These are phyloP conservation scores for Pagetopsis macropterus DNA, from an alignment of 2,797 vertebrate species.

Conservation along the genomic window DNA sequence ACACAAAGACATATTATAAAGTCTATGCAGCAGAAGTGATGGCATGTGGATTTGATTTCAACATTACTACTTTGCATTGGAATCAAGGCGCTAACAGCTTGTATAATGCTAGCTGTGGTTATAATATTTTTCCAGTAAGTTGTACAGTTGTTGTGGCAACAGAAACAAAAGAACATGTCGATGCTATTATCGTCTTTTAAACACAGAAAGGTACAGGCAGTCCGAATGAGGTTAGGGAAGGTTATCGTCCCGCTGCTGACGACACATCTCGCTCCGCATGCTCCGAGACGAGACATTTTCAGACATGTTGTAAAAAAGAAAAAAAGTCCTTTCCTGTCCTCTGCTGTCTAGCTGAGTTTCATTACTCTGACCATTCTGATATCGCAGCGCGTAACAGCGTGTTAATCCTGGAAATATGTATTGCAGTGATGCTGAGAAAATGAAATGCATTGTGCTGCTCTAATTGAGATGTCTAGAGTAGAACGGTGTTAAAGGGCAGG, in stretches of 20 bases:
- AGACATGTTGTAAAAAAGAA: not conserved
- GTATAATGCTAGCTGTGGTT: not conserved
- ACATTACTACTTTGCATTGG: not conserved
- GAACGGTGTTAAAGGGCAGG: conserved; percentile 35
- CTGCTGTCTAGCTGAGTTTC: conserved; percentile 3
- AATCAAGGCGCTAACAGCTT: conserved; percentile 1
- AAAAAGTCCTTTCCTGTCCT: not conserved
- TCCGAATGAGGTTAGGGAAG: not conserved
- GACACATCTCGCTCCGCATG: not conserved
- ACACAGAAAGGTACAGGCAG: not conserved
- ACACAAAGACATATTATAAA: no score
- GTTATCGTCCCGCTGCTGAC: conserved; percentile 6
- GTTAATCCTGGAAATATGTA: conserved; percentile 9
- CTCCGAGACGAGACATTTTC: not conserved
- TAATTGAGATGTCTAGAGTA: conserved; percentile 46
- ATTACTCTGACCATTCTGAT: not conserved
- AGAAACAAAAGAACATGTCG: not conserved
- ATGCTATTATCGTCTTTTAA: not conserved
- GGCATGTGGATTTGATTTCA: not conserved
- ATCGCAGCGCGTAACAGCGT: not conserved
- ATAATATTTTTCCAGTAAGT: not conserved
- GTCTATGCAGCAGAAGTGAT: no score
- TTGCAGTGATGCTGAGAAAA: not conserved
- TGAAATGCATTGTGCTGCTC: conserved; percentile 14
- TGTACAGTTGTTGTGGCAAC: conserved; percentile 2